A percentile compares a stretch with the other conserved stretches of the same genome.
Evolutionary conservation across 2,888 invertebrate species (phyloP).

Genomic region (Drosophila ustulata): DNA sequence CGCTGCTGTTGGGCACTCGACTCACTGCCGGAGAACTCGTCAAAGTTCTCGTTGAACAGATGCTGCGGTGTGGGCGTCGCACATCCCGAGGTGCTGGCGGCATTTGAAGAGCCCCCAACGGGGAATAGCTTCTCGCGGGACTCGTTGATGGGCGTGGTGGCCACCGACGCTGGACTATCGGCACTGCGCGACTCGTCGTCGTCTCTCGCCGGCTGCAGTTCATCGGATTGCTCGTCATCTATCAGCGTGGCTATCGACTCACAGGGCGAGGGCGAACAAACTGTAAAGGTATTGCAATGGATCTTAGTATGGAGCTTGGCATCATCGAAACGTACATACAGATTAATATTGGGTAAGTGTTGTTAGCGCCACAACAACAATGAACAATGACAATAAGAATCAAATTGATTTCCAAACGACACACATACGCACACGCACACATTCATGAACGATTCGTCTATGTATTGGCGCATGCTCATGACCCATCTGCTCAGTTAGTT

Average conservation of each 20-base stretch:
- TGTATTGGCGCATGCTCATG: conserved; percentile 48
- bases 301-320: conserved; percentile 10
- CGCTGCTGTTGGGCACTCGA: conserved; percentile 70
- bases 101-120: conserved; percentile 68
- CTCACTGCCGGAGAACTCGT: conserved; percentile 74
- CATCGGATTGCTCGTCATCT: conserved; percentile 86
- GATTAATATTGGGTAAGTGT: conserved; percentile 33
- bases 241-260: conserved; percentile 90
- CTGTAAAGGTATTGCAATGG: conserved; percentile 85
- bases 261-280: conserved; percentile 92
- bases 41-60: conserved; percentile 74
- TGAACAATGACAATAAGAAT: conserved; percentile 4
- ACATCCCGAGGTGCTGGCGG: conserved; percentile 81
- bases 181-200: conserved; percentile 60
- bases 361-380: conserved; percentile 26
- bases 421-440: conserved; percentile 17
- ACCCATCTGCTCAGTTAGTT: conserved; percentile 26
- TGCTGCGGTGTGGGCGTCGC: conserved; percentile 74
- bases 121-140: conserved; percentile 83
- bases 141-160: conserved; percentile 82
- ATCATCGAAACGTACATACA: conserved; percentile 26
- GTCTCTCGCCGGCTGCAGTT: conserved; percentile 28
- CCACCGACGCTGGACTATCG: conserved; percentile 62
- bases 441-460: conserved; percentile 18
- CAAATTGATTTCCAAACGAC: conserved; percentile 14